Evolutionary conservation across 2,797 vertebrate genomes (phyloP), one percentile per base, ranked within the genome.

Genomic region (Eulemur albifrons): DNA sequence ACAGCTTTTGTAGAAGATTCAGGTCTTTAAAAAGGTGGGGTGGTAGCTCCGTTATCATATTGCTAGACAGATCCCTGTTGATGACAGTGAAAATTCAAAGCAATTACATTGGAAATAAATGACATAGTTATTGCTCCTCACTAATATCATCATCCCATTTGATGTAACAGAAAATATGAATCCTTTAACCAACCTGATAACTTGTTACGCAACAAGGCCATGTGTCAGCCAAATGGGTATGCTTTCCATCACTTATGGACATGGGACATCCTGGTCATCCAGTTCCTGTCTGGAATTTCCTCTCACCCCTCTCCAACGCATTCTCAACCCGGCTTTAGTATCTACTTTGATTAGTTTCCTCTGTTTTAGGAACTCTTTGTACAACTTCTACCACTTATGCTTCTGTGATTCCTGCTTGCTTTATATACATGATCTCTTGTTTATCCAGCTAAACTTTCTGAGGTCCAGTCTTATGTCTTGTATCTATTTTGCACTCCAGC

Each of bases 1-100:
- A 98, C 98, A 99, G 97, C 94, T 99, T 99, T 45, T 99, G 98
- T 79, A 99, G 98, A 57, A 98, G 97, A 67, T 98, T 99, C 40
- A 98, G 96, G 21, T 98, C 98, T 98, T 98, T 98, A 95, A 99
- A 99, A 77, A 98, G 98, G 79, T 98, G 97, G 72, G 84, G 95
- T 2, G 98, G 98, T 50, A 99, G 98, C 92, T 99, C 98, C 11
- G 21, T 98, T 85, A 99, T 99, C 93, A 93, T 96, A 96, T 99
- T 99, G 75, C 97, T 98, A 72, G 99, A 99, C 52, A 99, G 97
- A 97, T 99, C 98, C 96, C 99, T 99, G 92, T 75, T 50, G 95
- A 52, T 72, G 79, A 97, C 97, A 92, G 52, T 96, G 21, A 97
- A 90, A 98, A 61, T 93, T 75, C 10, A 98, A 91, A 96, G 2